Evolutionary conservation across 2,888 invertebrate species (phyloP), one percentile per base, ranked within the genome.

Genomic region (Drosophila recens): DNA sequence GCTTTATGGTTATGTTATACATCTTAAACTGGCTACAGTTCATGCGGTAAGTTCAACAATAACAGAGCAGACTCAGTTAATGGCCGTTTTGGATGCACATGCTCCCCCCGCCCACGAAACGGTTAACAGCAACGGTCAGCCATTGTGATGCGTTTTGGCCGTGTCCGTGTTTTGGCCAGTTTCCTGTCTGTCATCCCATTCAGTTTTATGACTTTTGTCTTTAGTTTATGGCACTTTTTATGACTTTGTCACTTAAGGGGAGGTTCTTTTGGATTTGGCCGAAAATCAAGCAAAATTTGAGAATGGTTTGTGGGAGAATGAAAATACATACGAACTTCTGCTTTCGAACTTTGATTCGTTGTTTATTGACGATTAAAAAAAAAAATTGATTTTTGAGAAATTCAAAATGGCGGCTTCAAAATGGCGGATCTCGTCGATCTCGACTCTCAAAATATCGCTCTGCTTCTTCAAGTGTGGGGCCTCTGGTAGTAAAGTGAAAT

Each of bases 171-270:
- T 27, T 33, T 38, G 56, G 23, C 48, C 45, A 40, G 59, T 52
- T 62, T 62, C 49, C 43, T 30, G 56, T 33, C 71, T 58, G 51
- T 40, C 51, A 34, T 34, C 64, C 51, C 59, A 58, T 43, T 64
- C 48, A 42, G 70, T 71, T 80, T 79, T 84, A 87, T 70, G 75
- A 71, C 65, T 68, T 75, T 80, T 80, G 54, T 65, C 69, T 67
- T 54, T 49, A 72, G 85, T 72, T 81, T 78, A 87, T 72, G 82
- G 52, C 79, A 53, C 58, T 63, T 78, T 82, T 79, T 75, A 72
- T 58, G 68, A 40, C 62, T 69, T 46, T 59, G 58, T 42, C 73
- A 76, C 74, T 82, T 74, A 71, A 73, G 68, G 51, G 67, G n/a
- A n/a, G n/a, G n/a, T n/a, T n/a, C n/a, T n/a, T n/a, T n/a, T n/a